Evolutionary conservation across 35 echinoderm and acorn worm species (phyloP).

Genomic region (Lytechinus variegatus): DNA sequence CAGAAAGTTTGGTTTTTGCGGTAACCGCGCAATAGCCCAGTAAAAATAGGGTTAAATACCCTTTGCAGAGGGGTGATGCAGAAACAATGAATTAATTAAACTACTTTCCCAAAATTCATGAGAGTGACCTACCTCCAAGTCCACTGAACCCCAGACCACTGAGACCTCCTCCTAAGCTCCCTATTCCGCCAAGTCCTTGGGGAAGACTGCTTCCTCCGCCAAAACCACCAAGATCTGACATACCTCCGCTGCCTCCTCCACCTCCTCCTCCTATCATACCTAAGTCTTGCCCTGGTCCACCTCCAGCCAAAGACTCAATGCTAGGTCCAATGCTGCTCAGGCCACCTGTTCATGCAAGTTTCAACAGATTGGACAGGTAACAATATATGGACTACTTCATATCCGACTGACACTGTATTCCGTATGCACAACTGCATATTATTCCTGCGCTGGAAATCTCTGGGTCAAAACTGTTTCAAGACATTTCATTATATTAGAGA

Average conservation of each 20-base stretch:
- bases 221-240: slow-evolving; percentile 30
- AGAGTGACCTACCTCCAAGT: slow-evolving; percentile 48
- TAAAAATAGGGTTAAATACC: no score
- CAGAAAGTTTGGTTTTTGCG: no score
- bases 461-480: no score
- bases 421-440: no score
- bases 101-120: no score
- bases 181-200: slow-evolving; percentile 50
- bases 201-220: slow-evolving; percentile 36
- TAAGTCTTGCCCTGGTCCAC: slow-evolving; percentile 36
- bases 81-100: no score
- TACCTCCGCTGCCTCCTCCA: slow-evolving; percentile 36
- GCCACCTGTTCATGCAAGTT: slow-evolving; percentile 61
- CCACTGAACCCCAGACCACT: slow-evolving; percentile 55
- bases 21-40: no score
- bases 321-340: slow-evolving; percentile 78
- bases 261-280: slow-evolving; percentile 34
- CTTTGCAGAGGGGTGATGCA: no score
- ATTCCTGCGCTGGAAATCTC: no score
- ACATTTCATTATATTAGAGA: no score
- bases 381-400: no score
- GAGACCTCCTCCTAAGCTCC: slow-evolving; percentile 50
- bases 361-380: not conserved
- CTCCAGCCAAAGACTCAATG: slow-evolving; percentile 62
- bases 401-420: no score